phyloP scores from a whole-genome alignment of 2,888 invertebrate species.

The Hydrotaea cyrtoneurina region DNA sequence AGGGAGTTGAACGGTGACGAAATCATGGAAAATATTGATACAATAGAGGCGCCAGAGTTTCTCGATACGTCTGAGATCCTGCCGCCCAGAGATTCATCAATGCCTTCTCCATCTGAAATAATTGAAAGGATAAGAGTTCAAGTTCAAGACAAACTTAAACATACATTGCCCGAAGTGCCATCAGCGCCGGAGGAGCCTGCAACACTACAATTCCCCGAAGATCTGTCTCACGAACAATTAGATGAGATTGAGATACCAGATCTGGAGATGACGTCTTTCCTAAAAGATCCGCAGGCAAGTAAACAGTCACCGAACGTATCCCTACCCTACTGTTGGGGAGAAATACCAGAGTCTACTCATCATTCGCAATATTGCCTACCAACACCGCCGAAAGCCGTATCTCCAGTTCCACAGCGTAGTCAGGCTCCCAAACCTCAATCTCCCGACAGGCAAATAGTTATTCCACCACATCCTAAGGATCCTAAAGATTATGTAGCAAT shows the following conservation, averaged over 20 bases:
- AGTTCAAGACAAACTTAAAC: slow-evolving; percentile 39
- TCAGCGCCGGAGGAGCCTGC: neutral
- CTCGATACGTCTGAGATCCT: slow-evolving; percentile 39
- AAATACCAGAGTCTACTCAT: neutral
- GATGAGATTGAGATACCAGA: slow-evolving; percentile 44
- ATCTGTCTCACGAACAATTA: slow-evolving; percentile 49
- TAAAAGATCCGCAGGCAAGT: neutral
- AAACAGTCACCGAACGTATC: slow-evolving; percentile 42
- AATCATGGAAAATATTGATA: slow-evolving; percentile 29
- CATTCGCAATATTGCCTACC: neutral
- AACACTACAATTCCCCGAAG: slow-evolving; percentile 23
- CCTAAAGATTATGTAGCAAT: slow-evolving; percentile 54
- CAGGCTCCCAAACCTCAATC: neutral
- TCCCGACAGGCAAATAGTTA: slow-evolving; percentile 3
- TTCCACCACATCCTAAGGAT: slow-evolving; percentile 57
- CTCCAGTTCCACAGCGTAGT: neutral
- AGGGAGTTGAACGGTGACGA: slow-evolving; percentile 36
- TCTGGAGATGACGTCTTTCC: slow-evolving; percentile 37
- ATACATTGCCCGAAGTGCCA: slow-evolving; percentile 10
- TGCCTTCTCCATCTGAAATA: slow-evolving; percentile 48
- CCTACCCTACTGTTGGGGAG: slow-evolving; percentile 28
- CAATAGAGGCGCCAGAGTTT: slow-evolving; percentile 54
- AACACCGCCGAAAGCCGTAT: slow-evolving; percentile 9
- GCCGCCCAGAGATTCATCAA: slow-evolving; percentile 33
- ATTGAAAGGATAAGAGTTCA: slow-evolving; percentile 47